Conservation (phyloP, 2,888 invertebrate species). For the Nymphalis urticae region DNA sequence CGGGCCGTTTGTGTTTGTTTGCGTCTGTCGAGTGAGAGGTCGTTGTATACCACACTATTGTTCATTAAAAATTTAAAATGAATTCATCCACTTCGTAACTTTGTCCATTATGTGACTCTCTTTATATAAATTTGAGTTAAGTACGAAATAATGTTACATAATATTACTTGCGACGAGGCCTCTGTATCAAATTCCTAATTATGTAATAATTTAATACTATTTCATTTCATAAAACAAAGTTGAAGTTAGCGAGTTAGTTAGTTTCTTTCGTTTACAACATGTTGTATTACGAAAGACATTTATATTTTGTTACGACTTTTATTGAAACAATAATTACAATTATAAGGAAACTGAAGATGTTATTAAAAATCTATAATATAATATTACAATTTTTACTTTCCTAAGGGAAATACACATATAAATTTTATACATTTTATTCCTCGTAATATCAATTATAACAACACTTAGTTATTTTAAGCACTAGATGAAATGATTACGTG, state of each 20-base stretch:
- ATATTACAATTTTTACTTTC: not conserved
- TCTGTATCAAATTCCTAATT: conserved; percentile 8
- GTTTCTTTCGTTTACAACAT: not conserved
- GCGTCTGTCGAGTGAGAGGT: too few species aligned
- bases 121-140: not conserved
- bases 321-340: not conserved
- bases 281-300: not conserved
- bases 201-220: conserved; percentile 7
- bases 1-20: too few species aligned
- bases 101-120: not conserved
- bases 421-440: not conserved
- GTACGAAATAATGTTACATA: conserved; percentile 8
- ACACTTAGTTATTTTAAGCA: not conserved
- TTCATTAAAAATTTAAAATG: too few species aligned
- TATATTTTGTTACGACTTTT: not conserved
- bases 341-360: not conserved
- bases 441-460: not conserved
- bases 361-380: not conserved
- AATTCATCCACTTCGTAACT: too few species aligned
- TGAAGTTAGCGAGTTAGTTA: not conserved
- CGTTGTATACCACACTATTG: too few species aligned
- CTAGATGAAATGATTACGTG: not conserved
- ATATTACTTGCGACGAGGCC: conserved; percentile 5
- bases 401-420: not conserved
- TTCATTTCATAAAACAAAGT: conserved; percentile 1